Evolutionary conservation across 2,888 invertebrate genomes (phyloP).

Genomic region (Tetragnatha montana): DNA sequence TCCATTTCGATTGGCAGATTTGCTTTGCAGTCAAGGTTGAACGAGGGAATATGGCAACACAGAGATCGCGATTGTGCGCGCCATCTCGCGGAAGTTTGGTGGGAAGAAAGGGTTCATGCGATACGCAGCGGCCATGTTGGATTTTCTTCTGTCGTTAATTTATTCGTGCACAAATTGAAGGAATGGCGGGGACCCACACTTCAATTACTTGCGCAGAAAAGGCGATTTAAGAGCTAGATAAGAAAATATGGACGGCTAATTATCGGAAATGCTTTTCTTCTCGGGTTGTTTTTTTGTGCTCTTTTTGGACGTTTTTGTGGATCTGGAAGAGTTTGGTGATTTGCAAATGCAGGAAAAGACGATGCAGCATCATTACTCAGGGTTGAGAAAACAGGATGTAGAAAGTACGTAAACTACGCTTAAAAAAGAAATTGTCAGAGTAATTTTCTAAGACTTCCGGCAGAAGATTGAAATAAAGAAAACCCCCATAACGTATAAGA

Average conservation of each 20-base stretch:
- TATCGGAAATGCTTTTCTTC: conserved; percentile 43
- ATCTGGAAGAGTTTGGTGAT: neutral
- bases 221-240: conserved; percentile 52
- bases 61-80: conserved; percentile 4
- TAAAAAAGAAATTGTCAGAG: neutral
- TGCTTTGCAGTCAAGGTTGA: conserved; percentile 42
- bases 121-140: conserved; percentile 43
- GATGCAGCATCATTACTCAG: conserved; percentile 25
- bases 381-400: conserved; percentile 38
- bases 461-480: neutral
- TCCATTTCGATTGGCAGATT: conserved; percentile 21
- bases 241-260: conserved; percentile 50
- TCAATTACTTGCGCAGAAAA: conserved; percentile 51
- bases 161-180: conserved; percentile 58
- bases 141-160: conserved; percentile 46
- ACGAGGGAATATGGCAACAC: conserved; percentile 1
- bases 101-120: neutral
- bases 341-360: conserved; percentile 10
- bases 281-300: neutral
- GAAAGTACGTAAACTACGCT: neutral
- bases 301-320: neutral
- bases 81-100: conserved; percentile 54
- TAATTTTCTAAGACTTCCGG: neutral
- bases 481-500: neutral
- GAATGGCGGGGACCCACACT: conserved; percentile 43